Percentiles rank a stretch among this genome's conserved stretches.
phyloP scores from a whole-genome alignment of 2,888 invertebrate genomes.

The Drosophila recens region DNA sequence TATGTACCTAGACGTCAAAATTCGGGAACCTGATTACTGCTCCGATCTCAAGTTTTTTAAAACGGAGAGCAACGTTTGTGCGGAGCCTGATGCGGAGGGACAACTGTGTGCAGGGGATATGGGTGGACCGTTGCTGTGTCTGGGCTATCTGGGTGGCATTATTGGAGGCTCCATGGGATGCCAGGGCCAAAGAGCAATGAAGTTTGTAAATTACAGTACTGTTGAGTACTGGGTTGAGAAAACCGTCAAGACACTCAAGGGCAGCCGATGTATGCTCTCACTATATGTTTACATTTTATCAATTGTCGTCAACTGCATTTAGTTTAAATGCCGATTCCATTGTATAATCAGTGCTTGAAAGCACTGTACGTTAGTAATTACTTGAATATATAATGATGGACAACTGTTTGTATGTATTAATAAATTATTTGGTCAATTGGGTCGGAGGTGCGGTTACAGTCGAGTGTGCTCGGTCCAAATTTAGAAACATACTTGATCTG shows the following conservation, averaged over 20 bases:
- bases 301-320: background rate
- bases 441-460: too few relatives aligned
- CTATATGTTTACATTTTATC: conserved; percentile 4
- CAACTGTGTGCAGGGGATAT: conserved; percentile 59
- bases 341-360: too few relatives aligned
- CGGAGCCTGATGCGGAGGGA: conserved; percentile 22
- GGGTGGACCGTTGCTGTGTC: conserved; percentile 61
- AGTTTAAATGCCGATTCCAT: background rate
- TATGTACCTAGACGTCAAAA: conserved; percentile 44
- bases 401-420: too few relatives aligned
- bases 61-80: conserved; percentile 34
- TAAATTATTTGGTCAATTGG: too few relatives aligned
- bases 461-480: too few relatives aligned
- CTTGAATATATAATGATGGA: too few relatives aligned
- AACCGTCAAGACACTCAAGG: background rate
- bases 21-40: conserved; percentile 21
- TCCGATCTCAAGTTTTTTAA: background rate
- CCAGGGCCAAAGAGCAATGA: conserved; percentile 33
- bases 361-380: too few relatives aligned
- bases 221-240: conserved; percentile 34
- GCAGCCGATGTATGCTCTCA: background rate
- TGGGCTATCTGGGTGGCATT: conserved; percentile 38
- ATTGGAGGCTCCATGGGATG: conserved; percentile 52
- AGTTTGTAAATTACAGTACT: conserved; percentile 45
- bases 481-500: too few relatives aligned